Evolutionary conservation across 1,140 invertebrate species (phyloP).

Genomic region (Octopus sinensis): DNA sequence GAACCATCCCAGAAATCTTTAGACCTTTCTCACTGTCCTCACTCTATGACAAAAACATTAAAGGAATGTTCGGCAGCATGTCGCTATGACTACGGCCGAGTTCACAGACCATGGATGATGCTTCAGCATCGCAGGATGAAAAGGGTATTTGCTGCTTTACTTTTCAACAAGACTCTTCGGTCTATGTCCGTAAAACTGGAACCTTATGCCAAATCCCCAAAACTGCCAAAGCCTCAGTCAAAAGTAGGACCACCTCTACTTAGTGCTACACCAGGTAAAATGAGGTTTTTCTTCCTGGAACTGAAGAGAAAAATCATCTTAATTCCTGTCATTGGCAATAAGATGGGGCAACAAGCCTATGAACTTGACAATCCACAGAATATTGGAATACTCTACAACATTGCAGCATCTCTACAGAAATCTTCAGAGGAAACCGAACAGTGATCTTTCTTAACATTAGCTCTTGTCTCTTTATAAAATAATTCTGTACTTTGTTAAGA

Average conservation of each 20-base stretch:
- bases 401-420: not conserved
- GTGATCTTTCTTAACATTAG: too few species aligned
- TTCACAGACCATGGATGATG: not conserved
- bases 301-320: not conserved
- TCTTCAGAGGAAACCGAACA: not conserved
- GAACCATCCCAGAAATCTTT: not conserved
- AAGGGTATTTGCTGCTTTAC: not conserved
- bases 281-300: conserved; percentile 1
- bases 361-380: not conserved
- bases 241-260: not conserved
- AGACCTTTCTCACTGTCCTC: not conserved
- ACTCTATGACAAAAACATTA: not conserved
- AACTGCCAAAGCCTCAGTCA: not conserved
- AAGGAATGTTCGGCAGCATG: not conserved
- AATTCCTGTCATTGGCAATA: not conserved
- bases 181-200: not conserved
- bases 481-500: too few species aligned
- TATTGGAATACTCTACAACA: conserved; percentile 5
- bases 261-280: not conserved
- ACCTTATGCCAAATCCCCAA: not conserved
- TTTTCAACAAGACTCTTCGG: not conserved
- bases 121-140: not conserved
- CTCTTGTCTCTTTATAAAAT: too few species aligned
- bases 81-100: not conserved
- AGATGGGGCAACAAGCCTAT: not conserved